These are phyloP conservation scores for Lepidurus arcticus DNA, from an alignment of 1,140 invertebrate genomes.

Conservation along the genomic window DNA sequence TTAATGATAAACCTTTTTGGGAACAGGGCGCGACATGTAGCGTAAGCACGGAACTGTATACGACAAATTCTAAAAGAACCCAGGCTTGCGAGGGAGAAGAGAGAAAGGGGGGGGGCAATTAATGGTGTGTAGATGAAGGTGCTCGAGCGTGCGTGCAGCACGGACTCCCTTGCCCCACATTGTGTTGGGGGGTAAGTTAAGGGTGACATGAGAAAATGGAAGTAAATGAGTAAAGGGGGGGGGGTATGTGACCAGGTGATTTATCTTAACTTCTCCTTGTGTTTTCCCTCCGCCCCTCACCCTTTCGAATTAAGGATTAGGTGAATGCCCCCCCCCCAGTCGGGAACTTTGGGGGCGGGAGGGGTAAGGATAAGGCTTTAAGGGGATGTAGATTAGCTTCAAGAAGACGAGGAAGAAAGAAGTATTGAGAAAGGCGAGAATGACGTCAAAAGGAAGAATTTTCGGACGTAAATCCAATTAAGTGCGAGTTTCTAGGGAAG, in stretches of 20 bases:
- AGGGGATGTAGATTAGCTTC: no score
- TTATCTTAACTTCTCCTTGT: background rate
- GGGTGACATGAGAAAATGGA: conserved; percentile 23
- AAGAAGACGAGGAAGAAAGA: no score
- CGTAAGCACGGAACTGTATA: background rate
- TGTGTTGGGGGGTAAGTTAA: background rate
- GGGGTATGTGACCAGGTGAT: background rate
- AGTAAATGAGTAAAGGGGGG: background rate
- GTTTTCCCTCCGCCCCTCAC: conserved; percentile 25
- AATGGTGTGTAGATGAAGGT: conserved; percentile 17
- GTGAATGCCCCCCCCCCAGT: no score
- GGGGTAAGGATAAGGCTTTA: no score
- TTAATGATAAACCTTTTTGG: background rate
- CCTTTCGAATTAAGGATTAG: background rate
- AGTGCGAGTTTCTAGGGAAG: background rate
- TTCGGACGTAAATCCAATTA: no score
- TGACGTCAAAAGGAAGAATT: no score
- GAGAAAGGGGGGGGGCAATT: background rate
- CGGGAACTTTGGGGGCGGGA: no score
- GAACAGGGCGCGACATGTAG: background rate
- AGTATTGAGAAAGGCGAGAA: no score
- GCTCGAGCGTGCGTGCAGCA: conserved; percentile 16
- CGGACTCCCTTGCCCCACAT: background rate
- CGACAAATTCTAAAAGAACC: background rate
- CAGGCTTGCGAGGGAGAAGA: no score